Evolutionary conservation across 2,113 vertebrate genomes (phyloP).

Genomic region (Heterochromis multidens): DNA sequence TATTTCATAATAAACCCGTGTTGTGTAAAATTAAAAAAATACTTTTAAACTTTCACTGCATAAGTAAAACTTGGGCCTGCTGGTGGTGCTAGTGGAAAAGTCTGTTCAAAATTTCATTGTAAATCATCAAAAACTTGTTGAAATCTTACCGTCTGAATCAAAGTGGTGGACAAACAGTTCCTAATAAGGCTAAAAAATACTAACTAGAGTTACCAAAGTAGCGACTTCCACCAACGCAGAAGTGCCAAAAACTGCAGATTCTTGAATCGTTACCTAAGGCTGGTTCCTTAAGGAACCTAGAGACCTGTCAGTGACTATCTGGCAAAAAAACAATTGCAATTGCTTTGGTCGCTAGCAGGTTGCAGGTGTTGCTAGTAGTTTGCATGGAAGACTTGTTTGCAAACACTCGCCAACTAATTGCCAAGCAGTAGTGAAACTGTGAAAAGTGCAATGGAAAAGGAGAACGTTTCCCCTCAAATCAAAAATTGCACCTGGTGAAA

Average conservation of each 20-base stretch:
- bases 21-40: too few species aligned
- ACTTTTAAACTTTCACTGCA: too few species aligned
- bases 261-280: too few species aligned
- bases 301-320: too few species aligned
- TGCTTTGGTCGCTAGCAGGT: not conserved
- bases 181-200: not conserved
- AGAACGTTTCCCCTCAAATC: not conserved
- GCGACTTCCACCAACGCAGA: too few species aligned
- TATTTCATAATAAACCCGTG: too few species aligned
- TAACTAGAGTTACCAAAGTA: too few species aligned
- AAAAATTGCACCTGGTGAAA: not conserved
- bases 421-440: not conserved
- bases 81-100: too few species aligned
- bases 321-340: not conserved
- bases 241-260: too few species aligned
- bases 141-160: not conserved
- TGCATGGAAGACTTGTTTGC: not conserved
- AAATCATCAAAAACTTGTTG: not conserved
- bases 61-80: too few species aligned
- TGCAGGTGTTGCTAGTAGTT: accelerated
- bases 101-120: not conserved
- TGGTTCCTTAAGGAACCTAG: too few species aligned
- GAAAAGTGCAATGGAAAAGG: not conserved
- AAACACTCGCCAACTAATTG: not conserved
- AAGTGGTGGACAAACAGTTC: not conserved